phyloP scores from a whole-genome alignment of 1,140 invertebrate genomes.

The Eurosta solidaginis region DNA sequence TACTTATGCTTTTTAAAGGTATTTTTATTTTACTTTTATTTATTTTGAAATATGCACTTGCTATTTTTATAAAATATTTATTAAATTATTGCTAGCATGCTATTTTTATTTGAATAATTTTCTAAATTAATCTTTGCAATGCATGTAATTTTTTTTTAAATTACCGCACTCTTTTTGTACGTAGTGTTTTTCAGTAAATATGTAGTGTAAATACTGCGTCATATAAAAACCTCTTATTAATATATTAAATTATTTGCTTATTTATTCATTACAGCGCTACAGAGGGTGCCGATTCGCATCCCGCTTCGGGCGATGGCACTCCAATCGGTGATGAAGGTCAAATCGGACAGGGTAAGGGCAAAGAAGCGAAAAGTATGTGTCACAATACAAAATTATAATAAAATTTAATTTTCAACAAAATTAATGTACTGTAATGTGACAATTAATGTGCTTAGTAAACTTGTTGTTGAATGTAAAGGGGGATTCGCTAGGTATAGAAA shows the following conservation, averaged over 20 bases:
- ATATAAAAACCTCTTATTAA: not conserved
- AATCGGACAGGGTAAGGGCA: slow-evolving; percentile 76
- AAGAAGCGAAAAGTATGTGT: slow-evolving; percentile 58
- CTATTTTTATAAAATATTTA: not conserved
- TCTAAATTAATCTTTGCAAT: not conserved
- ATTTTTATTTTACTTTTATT: not conserved
- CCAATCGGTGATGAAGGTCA: slow-evolving; percentile 78
- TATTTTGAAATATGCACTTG: not conserved
- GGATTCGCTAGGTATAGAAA: not conserved
- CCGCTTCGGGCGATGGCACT: slow-evolving; percentile 73
- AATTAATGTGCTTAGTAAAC: slow-evolving; percentile 1
- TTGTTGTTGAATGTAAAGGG: too few relatives aligned
- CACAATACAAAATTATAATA: slow-evolving; percentile 37
- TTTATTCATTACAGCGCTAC: slow-evolving; percentile 69
- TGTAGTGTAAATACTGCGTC: not conserved
- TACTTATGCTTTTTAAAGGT: not conserved
- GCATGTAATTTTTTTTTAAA: not conserved
- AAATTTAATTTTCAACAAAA: slow-evolving; percentile 35
- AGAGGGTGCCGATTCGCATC: slow-evolving; percentile 82
- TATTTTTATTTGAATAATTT: not conserved
- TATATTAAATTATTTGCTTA: not conserved
- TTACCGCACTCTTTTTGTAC: slow-evolving; percentile 1
- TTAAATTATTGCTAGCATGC: slow-evolving; percentile 9
- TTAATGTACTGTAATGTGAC: too few relatives aligned
- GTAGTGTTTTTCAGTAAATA: not conserved